Evolutionary conservation across 1,140 invertebrate genomes (phyloP).

Genomic region (Bombus breviceps): DNA sequence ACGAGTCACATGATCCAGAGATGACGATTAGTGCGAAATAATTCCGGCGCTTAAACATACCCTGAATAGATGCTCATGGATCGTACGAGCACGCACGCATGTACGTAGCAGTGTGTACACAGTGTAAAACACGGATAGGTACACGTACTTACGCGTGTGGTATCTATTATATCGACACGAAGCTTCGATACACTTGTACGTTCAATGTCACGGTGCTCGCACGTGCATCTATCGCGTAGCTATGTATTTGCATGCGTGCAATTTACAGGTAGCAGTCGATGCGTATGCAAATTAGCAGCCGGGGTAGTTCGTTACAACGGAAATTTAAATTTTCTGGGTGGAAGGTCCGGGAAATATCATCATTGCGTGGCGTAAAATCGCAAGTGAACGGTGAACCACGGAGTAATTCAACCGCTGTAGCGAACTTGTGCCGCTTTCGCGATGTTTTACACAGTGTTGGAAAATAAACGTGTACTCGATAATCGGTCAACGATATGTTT

Average conservation of each 20-base stretch:
- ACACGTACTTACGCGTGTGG: background rate
- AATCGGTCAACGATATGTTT: background rate
- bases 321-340: constrained; percentile 30
- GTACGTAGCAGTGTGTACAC: background rate
- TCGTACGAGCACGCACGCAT: background rate
- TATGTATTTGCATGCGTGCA: constrained; percentile 59
- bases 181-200: constrained; percentile 13
- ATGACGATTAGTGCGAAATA: constrained; percentile 42
- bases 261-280: constrained; percentile 31
- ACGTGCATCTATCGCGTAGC: constrained; percentile 36
- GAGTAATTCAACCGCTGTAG: background rate
- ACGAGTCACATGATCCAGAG: background rate
- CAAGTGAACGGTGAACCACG: background rate
- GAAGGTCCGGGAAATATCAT: background rate
- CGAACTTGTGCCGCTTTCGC: background rate
- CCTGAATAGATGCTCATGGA: background rate
- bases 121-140: background rate
- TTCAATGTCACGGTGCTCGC: constrained; percentile 27
- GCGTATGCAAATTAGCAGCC: constrained; percentile 52
- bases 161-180: background rate
- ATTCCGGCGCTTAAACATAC: constrained; percentile 11
- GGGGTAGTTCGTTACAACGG: background rate
- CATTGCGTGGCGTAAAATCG: background rate
- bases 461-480: background rate
- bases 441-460: background rate